Conservation (phyloP, 2,797 vertebrate species). For the Argya squamiceps region DNA sequence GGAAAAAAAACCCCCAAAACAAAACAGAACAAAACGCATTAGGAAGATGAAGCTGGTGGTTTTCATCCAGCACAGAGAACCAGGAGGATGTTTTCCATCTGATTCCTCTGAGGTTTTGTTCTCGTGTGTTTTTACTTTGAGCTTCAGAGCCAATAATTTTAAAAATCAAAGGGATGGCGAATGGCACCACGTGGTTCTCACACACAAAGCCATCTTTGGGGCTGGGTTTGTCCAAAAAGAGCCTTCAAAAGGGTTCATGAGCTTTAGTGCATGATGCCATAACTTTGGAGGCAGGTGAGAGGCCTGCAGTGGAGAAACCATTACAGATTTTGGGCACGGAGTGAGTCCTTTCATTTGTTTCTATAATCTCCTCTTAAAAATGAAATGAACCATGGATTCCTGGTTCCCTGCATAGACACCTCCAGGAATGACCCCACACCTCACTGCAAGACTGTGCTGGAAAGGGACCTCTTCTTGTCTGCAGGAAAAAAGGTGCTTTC, state of each 20-base stretch:
- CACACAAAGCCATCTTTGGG: not conserved
- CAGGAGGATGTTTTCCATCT: not conserved
- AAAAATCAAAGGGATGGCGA: not conserved
- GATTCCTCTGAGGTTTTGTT: not conserved
- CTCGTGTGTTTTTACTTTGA: not conserved
- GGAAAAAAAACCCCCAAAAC: not conserved
- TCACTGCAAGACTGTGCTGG: not conserved
- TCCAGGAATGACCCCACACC: not conserved
- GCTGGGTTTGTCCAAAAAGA: not conserved
- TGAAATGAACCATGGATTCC: not conserved
- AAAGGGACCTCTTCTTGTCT: not conserved
- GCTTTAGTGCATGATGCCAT: not conserved
- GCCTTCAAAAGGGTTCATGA: not conserved
- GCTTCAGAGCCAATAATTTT: not conserved
- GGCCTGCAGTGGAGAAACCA: not conserved
- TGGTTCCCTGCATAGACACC: not conserved
- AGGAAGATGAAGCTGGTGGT: not conserved
- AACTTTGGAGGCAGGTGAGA: not conserved
- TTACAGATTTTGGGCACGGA: not conserved
- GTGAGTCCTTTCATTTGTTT: not conserved
- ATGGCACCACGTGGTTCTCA: not conserved
- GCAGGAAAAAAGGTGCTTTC: not conserved
- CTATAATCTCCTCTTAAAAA: not conserved
- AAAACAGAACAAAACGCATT: rapidly evolving
- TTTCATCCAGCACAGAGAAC: not conserved